phyloP scores from a whole-genome alignment of 1,140 invertebrate species.

The Stegodyphus mimosarum region DNA sequence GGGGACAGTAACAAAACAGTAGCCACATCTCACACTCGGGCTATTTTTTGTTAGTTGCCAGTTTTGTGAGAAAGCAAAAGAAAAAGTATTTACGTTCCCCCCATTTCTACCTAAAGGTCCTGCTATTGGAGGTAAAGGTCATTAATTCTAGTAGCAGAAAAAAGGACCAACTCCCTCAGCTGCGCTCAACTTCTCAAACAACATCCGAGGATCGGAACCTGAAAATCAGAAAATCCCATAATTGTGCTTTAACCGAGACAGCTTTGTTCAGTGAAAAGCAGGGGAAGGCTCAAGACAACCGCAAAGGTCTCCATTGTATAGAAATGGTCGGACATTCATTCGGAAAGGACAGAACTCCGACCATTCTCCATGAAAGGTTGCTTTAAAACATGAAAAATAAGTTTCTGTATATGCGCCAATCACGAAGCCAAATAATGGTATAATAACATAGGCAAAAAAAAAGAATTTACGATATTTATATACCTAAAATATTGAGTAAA shows the following conservation, averaged over 20 bases:
- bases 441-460: no score
- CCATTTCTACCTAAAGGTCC: background rate
- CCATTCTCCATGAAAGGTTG: no score
- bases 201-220: background rate
- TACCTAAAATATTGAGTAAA: no score
- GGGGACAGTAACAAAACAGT: no score
- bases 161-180: background rate
- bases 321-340: background rate
- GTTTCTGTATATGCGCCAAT: no score
- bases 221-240: background rate
- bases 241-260: background rate
- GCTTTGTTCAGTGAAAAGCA: background rate
- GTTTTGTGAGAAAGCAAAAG: no score
- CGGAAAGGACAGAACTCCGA: no score
- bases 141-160: constrained; percentile 1
- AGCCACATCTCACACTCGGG: no score
- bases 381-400: no score
- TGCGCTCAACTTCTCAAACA: background rate
- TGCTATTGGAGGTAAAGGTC: background rate
- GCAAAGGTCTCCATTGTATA: background rate
- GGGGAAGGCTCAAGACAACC: background rate
- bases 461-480: no score
- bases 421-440: no score
- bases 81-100: background rate
- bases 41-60: no score